A percentile compares a stretch with the other conserved stretches of the same genome.
phyloP scores from a whole-genome alignment of 30 jellyfish, hydroid and myxozoan genomes.

The Hydra vulgaris region DNA sequence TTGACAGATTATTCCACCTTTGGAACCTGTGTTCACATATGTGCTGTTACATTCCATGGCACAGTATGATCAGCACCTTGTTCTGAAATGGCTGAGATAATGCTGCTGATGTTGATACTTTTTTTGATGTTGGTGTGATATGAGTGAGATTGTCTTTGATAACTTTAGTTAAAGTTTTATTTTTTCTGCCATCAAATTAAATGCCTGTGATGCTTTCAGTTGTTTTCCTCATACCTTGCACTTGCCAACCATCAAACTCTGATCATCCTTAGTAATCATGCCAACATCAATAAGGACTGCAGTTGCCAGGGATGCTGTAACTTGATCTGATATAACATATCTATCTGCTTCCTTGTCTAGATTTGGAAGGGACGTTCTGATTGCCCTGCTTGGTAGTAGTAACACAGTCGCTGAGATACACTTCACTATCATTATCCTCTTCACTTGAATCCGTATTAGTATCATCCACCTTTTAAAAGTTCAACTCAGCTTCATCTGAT shows the following conservation, averaged over 20 bases:
- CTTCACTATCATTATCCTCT: background rate
- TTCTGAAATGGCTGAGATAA: background rate
- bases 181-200: background rate
- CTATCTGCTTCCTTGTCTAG: background rate
- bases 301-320: background rate
- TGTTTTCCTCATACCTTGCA: background rate
- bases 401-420: too few relatives aligned
- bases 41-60: too few relatives aligned
- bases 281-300: background rate
- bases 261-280: background rate
- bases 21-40: too few relatives aligned
- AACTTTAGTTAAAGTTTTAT: background rate
- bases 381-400: background rate
- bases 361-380: background rate
- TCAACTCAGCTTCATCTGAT: background rate
- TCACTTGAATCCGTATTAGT: background rate
- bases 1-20: background rate
- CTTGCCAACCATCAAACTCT: background rate
- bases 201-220: background rate
- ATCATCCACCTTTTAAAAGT: too few relatives aligned
- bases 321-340: background rate
- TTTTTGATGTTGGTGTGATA: too few relatives aligned
- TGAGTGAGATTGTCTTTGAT: background rate
- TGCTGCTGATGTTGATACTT: background rate
- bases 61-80: too few relatives aligned